Base-by-base conservation (phyloP, 2,113 vertebrate species). In the Rhombomys opimus region DNA sequence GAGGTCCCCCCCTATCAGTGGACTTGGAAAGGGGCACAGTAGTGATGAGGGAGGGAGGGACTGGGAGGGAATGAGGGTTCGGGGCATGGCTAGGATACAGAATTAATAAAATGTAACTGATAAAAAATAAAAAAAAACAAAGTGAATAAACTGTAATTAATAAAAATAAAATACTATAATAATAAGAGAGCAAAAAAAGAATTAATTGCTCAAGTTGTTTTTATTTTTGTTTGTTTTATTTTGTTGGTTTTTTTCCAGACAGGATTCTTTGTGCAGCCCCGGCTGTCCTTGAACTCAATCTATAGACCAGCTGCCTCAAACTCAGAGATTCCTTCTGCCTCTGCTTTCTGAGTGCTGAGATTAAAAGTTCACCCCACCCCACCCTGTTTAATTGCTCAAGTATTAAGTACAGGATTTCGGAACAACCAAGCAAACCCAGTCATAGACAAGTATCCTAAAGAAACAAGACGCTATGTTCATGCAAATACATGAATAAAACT, bases 381-480 rank as follows among this genome's bases (percentile, higher is more conserved):
- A 57, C 80, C 80, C 57, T 57, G n/a, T n/a, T 27, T 84, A 84
- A 63, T 27, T 84, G 81, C n/a, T 93, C 87, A 73, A 89, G 61
- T 32, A 32, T 59, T 89, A 52, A 87, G 92, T 10, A 93, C 3
- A 68, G 35, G 87, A 61, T 75, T 91, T 20, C 20, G 30, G 11
- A 3, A 87, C 35, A 10, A 86, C 35, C 25, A n/a, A 84, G 85
- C 11, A 77, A 94, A 72, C 17, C 35, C 23, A 68, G 7, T 82
- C 46, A 11, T 54, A 46, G 23, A 18, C 77, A 72, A 78, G 68
- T 5, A 90, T 0, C 25, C 18, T 54, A 68, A 61, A 30, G 35
- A 92, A 84, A 72, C 57, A 9, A 84, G 81, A 95, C 67, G 9
- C 23, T 20, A 59, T n/a, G 86, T 75, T 57, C 30, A 72, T 2